These are phyloP conservation scores for Sminthurinus signatus DNA, from an alignment of 1,140 invertebrate species.

Conservation along the genomic window DNA sequence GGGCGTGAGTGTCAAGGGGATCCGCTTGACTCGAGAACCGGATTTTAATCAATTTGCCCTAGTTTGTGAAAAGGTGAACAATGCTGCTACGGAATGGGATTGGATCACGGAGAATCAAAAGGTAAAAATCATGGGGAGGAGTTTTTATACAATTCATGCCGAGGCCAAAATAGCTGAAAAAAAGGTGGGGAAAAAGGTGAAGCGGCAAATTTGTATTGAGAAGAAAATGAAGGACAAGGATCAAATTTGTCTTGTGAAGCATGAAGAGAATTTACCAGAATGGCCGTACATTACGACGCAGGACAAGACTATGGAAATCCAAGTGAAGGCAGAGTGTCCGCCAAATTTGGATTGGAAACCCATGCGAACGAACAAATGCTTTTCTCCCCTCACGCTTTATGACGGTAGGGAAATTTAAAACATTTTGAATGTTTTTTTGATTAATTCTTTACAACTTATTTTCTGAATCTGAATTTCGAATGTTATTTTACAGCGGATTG, in stretches of 20 bases:
- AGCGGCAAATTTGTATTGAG: not conserved
- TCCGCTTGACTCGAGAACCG: slow-evolving; percentile 12
- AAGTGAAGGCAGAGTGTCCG: not conserved
- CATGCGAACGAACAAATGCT: not conserved
- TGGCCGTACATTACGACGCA: not conserved
- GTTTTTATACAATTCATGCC: slow-evolving; percentile 5
- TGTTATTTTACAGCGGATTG: slow-evolving; percentile 2
- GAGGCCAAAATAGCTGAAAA: not conserved
- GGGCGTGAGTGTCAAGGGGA: slow-evolving; percentile 1
- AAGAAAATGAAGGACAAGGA: not conserved
- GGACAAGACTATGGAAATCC: not conserved
- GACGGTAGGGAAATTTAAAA: not conserved
- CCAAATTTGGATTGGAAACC: not conserved
- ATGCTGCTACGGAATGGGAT: not conserved
- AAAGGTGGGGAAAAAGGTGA: not conserved
- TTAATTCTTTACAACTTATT: not conserved
- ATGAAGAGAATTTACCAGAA: not conserved
- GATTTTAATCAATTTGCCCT: slow-evolving; percentile 1
- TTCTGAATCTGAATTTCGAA: not conserved
- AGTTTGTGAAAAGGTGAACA: slow-evolving; percentile 1
- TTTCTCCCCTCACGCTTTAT: slow-evolving; percentile 2
- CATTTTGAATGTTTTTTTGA: not conserved
- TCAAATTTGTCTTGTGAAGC: not conserved
- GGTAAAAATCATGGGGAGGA: not conserved
- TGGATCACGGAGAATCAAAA: slow-evolving; percentile 2